Evolutionary conservation across 2,113 vertebrate genomes (phyloP).

Genomic region (Poicephalus gulielmi): DNA sequence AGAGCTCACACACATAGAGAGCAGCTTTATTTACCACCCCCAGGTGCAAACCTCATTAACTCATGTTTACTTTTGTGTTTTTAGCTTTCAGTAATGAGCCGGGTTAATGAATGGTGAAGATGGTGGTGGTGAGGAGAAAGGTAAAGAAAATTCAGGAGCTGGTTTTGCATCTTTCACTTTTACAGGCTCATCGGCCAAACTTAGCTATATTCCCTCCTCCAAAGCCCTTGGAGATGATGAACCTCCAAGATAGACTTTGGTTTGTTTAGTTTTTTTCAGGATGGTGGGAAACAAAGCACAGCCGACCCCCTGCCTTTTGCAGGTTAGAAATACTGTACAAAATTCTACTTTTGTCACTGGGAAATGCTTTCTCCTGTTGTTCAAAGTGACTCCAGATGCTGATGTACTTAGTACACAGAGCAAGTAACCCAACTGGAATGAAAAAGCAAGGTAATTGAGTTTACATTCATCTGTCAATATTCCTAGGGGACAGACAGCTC

Average conservation of each 20-base stretch:
- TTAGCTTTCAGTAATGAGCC: neutral
- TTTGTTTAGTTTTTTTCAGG: neutral
- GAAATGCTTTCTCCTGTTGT: conserved; percentile 17
- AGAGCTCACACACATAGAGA: neutral
- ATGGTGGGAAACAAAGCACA: neutral
- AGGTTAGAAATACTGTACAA: conserved; percentile 5
- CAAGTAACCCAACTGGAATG: neutral
- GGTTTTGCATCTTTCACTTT: neutral
- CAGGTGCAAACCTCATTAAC: conserved; percentile 15
- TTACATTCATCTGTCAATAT: conserved; percentile 36
- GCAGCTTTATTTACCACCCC: conserved; percentile 37
- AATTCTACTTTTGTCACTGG: neutral
- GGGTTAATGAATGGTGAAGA: conserved; percentile 4
- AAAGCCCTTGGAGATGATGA: neutral
- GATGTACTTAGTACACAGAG: neutral
- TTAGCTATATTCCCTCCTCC: neutral
- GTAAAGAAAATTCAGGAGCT: conserved; percentile 23
- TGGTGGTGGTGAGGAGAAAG: neutral
- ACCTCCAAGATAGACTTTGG: neutral
- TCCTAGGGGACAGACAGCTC: conserved; percentile 13
- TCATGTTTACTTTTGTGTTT: conserved; percentile 53
- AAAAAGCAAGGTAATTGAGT: conserved; percentile 29
- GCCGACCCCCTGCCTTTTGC: neutral
- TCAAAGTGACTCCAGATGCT: conserved; percentile 41
- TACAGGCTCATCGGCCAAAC: neutral